Percentiles rank a stretch among this genome's conserved stretches.
Evolutionary conservation across 2,888 invertebrate species (phyloP).

Genomic region (Athalia rosae): DNA sequence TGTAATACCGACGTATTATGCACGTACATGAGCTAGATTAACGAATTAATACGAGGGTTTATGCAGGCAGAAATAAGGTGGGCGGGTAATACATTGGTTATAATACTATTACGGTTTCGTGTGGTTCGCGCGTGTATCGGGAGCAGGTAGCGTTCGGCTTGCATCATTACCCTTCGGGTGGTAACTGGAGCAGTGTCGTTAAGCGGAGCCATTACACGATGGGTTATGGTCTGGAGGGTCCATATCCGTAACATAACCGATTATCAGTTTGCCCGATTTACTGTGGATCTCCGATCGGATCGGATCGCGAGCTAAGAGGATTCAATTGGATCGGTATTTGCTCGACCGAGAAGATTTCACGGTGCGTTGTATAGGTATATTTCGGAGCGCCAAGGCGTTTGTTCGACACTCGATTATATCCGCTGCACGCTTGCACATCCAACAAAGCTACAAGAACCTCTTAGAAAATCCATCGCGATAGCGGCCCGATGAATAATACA

Average conservation of each 20-base stretch:
- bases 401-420: no score
- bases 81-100: neutral
- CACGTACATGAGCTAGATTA: no score
- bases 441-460: no score
- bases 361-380: neutral
- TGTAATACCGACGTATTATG: no score
- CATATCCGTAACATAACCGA: conserved; percentile 44
- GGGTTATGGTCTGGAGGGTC: conserved; percentile 22
- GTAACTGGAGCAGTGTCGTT: conserved; percentile 28
- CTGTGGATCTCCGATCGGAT: neutral
- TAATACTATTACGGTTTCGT: neutral
- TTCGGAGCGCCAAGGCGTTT: no score
- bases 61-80: no score
- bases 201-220: conserved; percentile 24
- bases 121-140: conserved; percentile 8
- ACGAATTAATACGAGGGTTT: no score
- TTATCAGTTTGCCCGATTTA: conserved; percentile 43
- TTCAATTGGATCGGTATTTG: conserved; percentile 10
- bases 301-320: conserved; percentile 19
- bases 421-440: no score
- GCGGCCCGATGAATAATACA: no score
- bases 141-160: conserved; percentile 19
- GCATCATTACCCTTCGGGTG: conserved; percentile 38
- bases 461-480: no score
- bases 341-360: neutral